Evolutionary conservation across 2,888 invertebrate genomes (phyloP), one percentile per base, ranked within the genome.

Genomic region (Allygus modestus): DNA sequence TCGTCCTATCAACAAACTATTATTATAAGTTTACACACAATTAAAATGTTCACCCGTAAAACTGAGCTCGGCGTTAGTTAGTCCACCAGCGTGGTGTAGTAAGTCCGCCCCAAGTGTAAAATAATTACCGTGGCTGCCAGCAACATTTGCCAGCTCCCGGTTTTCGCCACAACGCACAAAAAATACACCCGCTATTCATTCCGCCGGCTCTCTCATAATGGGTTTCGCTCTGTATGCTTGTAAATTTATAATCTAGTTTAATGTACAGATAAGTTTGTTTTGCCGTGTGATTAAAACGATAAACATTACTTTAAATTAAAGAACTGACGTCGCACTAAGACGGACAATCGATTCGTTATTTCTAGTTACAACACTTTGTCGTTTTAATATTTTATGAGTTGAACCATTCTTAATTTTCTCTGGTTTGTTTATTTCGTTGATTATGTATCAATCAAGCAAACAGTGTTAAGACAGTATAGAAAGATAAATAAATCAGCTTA

Each of bases 171-270:
- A 65, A 65, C 65, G 71, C 71, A 71, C 41, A 71, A 71, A 71
- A 71, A 71, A 71, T 71, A 71, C 71, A n/a, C 33, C 41, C 23
- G 71, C 71, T 71, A 28, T 71, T 71, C 71, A 71, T 71, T 71
- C 71, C 71, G 17, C 33, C 26, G 28, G 65, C 65, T 31, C 71
- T 71, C 9, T 71, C 17, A n/a, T 71, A 37, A 71, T n/a, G 37
- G 37, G 71, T 71, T 41, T 65, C 31, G 65, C 65, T 65, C 31
- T 65, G 65, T 31, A 65, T 65, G 31, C 31, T 31, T 1, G 54
- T 23, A 15, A 23, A 54, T 54, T 65, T 65, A 65, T 65, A 65
- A 54, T 54, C 54, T 54, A 54, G 54, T 54, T 54, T 54, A 54
- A 65, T 31, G 4, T 31, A 4, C 2, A 31, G 31, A 65, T 65